Evolutionary conservation across 2,888 invertebrate genomes (phyloP).

Genomic region (Euclidia mi): DNA sequence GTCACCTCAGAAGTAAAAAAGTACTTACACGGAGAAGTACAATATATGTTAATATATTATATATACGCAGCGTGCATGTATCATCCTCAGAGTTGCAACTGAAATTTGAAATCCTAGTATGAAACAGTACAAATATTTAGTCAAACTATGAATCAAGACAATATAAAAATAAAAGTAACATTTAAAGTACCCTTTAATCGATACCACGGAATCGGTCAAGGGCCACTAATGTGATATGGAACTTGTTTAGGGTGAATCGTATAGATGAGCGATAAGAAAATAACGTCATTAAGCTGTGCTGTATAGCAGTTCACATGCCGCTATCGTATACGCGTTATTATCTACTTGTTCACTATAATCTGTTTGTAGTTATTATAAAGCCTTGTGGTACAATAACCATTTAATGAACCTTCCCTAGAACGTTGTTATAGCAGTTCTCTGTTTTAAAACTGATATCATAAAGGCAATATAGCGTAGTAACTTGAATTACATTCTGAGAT

Average conservation of each 20-base stretch:
- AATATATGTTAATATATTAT: too few relatives aligned
- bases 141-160: conserved; percentile 2
- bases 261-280: conserved; percentile 77
- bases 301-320: conserved; percentile 21
- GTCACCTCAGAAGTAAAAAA: too few relatives aligned
- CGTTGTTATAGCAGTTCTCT: too few relatives aligned
- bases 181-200: conserved; percentile 41
- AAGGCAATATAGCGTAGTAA: too few relatives aligned
- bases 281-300: conserved; percentile 73
- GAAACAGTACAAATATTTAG: too few relatives aligned
- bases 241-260: conserved; percentile 70
- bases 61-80: too few relatives aligned
- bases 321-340: conserved; percentile 10
- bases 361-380: conserved; percentile 1
- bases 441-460: too few relatives aligned
- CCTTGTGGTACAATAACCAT: background rate
- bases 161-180: conserved; percentile 24
- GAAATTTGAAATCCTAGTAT: too few relatives aligned
- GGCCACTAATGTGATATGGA: conserved; percentile 76
- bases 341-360: conserved; percentile 1
- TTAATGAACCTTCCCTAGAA: too few relatives aligned
- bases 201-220: conserved; percentile 63
- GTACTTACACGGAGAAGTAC: too few relatives aligned
- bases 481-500: too few relatives aligned
- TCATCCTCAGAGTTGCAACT: too few relatives aligned